Evolutionary conservation across 1,140 invertebrate genomes (phyloP).

Genomic region (Colletes gigas): DNA sequence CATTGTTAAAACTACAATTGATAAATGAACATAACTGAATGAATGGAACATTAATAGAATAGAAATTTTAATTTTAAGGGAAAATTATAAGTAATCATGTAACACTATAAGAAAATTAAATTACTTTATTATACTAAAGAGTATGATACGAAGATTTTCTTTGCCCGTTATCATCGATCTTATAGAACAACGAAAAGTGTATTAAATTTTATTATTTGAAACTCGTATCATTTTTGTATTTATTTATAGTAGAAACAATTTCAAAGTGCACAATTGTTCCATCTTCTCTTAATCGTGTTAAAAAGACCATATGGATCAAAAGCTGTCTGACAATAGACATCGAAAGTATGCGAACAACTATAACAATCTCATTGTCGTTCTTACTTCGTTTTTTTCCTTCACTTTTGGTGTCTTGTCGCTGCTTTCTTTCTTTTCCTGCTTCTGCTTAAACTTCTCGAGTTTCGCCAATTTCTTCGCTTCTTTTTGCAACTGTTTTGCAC

Average conservation of each 20-base stretch:
- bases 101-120: neutral
- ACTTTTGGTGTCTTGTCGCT: slow-evolving; percentile 72
- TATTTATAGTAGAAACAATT: neutral
- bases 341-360: neutral
- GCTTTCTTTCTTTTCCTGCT: slow-evolving; percentile 90
- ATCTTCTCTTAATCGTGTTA: neutral
- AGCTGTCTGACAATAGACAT: neutral
- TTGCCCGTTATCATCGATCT: neutral
- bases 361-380: slow-evolving; percentile 1
- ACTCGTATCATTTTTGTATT: neutral
- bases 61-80: neutral
- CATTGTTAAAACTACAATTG: neutral
- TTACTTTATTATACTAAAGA: neutral
- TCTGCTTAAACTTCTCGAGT: slow-evolving; percentile 95
- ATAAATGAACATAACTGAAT: neutral
- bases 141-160: neutral
- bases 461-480: slow-evolving; percentile 94
- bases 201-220: neutral
- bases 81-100: neutral
- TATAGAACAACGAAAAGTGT: neutral
- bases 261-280: neutral
- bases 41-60: neutral
- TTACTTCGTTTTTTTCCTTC: slow-evolving; percentile 87
- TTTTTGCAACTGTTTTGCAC: slow-evolving; percentile 94
- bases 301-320: slow-evolving; percentile 55